Evolutionary conservation across 2,113 vertebrate genomes (phyloP), one percentile per base, ranked within the genome.

Genomic region (Hippocampus guttulatus): DNA sequence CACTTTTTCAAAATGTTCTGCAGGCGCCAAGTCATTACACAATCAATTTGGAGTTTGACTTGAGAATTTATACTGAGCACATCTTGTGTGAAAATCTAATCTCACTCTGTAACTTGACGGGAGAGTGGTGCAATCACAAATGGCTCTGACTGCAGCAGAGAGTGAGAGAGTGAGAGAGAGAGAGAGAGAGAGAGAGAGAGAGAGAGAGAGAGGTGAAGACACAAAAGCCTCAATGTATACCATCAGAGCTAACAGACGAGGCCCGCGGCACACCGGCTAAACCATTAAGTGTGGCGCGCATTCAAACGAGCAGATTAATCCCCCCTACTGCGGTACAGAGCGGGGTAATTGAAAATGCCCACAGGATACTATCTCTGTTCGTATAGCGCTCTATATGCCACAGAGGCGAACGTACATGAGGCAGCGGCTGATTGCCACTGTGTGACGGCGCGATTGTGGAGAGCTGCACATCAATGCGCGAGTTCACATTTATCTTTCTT

Each of bases 231-330:
- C 25, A 78, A 85, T 75, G 81, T 86, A 80, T 80, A 85, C 64
- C 70, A 84, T 78, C 77, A 33, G 69, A 73, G 81, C 78, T 69
- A 80, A 80, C 76, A 80, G 85, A 77, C 40, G 27, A 80, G 80
- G 80, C 87, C 87, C 30, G 78, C 81, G 75, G 90, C 86, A 88
- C 86, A 84, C 79, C 83, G 82, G 88, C 87, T 69, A 83, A 84
- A 88, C 85, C 88, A 87, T 85, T 83, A 86, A 88, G 83, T 88
- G 86, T 88, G 82, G 79, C 61, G 68, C 80, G 86, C 85, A 89
- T 89, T 90, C 90, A 90, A 90, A 92, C 75, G 72, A 89, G 85
- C 81, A 88, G 88, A 91, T 90, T 88, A 87, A 86, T 87, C 84
- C 89, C 87, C 81, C 70, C 80, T 69, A 75, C 74, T 45, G 76